These are phyloP conservation scores for Bradysia coprophila DNA, from an alignment of 1,140 invertebrate genomes.

Conservation along the genomic window DNA sequence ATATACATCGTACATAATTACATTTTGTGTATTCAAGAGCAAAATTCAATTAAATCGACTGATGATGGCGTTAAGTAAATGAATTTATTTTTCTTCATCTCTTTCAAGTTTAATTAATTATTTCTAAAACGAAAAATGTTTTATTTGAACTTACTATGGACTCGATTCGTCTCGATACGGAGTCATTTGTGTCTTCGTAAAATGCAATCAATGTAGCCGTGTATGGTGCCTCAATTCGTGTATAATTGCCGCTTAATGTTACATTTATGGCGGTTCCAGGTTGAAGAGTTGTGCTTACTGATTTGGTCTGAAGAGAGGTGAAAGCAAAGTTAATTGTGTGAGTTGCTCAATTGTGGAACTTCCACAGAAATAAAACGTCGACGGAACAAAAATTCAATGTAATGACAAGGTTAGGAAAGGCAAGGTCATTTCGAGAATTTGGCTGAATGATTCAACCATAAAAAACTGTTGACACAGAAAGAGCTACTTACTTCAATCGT, in stretches of 20 bases:
- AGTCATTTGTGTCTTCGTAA: slow-evolving; percentile 36
- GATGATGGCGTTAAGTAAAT: too few species aligned
- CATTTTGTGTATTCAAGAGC: too few species aligned
- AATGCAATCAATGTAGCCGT: slow-evolving; percentile 44
- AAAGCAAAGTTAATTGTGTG: too few species aligned
- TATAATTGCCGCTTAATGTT: slow-evolving; percentile 47
- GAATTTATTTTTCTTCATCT: not conserved
- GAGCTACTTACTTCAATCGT: slow-evolving; percentile 35
- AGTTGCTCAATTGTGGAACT: too few species aligned
- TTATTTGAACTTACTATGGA: slow-evolving; percentile 10
- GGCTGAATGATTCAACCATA: too few species aligned
- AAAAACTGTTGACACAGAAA: too few species aligned
- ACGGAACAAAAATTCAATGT: too few species aligned
- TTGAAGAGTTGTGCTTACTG: slow-evolving; percentile 23
- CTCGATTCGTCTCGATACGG: slow-evolving; percentile 17
- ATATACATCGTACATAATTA: too few species aligned
- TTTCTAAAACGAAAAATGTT: not conserved
- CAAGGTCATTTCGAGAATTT: too few species aligned
- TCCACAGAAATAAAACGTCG: too few species aligned
- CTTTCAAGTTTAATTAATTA: not conserved
- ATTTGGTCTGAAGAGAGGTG: slow-evolving; percentile 12
- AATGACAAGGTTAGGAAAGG: too few species aligned
- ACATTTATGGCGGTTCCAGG: slow-evolving; percentile 63
- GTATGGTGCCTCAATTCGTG: slow-evolving; percentile 50
- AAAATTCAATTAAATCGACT: too few species aligned